Conservation (phyloP, 1,140 invertebrate species). For the Cotesia vestalis region DNA sequence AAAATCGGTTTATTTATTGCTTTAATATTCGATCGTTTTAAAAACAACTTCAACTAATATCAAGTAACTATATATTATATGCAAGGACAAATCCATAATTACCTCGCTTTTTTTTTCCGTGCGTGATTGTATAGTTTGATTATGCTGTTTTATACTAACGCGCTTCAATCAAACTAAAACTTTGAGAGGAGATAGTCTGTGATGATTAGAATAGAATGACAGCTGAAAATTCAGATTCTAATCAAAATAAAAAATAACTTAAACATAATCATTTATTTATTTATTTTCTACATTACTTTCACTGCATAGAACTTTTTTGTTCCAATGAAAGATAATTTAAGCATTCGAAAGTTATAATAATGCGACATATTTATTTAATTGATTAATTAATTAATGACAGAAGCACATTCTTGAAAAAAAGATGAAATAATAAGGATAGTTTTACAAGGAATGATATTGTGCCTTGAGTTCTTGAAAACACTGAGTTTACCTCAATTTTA, state of each 20-base stretch:
- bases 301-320: too few relatives aligned
- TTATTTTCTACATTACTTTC: too few relatives aligned
- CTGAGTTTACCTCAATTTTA: background rate
- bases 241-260: background rate
- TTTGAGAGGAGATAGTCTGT: background rate
- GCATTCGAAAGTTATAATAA: background rate
- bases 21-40: background rate
- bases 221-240: background rate
- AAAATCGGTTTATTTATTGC: background rate
- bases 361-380: background rate
- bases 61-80: background rate
- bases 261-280: background rate
- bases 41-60: background rate
- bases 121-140: background rate
- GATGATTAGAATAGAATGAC: background rate
- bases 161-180: background rate
- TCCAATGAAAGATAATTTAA: too few relatives aligned
- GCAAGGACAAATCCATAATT: too few relatives aligned
- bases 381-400: background rate
- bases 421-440: background rate
- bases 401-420: background rate
- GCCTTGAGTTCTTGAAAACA: background rate
- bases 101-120: slow-evolving; percentile 2
- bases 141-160: background rate
- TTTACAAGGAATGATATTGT: background rate